phyloP scores from a whole-genome alignment of 2,797 vertebrate species.

The Thunnus albacares region DNA sequence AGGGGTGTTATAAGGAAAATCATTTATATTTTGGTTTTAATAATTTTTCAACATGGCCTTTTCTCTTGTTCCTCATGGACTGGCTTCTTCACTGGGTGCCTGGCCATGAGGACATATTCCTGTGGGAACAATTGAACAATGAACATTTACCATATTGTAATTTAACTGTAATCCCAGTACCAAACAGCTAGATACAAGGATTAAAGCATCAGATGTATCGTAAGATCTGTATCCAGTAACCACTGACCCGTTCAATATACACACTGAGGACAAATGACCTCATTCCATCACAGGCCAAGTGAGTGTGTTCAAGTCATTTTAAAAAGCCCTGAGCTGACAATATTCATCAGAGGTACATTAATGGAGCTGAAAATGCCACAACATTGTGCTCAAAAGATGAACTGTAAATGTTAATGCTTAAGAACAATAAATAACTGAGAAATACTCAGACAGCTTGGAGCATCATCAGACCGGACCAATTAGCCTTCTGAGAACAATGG shows the following conservation, averaged over 20 bases:
- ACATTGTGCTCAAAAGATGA: constrained; percentile 27
- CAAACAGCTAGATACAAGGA: background rate
- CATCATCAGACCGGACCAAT: constrained; percentile 29
- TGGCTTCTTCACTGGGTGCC: background rate
- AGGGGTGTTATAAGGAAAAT: constrained; percentile 23
- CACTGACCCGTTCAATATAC: background rate
- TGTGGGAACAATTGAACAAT: background rate
- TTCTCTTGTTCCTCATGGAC: background rate
- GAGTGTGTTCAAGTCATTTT: constrained; percentile 32
- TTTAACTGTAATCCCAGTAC: background rate
- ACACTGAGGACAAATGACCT: constrained; percentile 26
- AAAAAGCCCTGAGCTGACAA: constrained; percentile 31
- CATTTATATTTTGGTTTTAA: constrained; percentile 37
- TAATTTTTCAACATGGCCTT: constrained; percentile 6
- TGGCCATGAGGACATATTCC: background rate
- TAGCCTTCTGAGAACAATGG: constrained; percentile 47
- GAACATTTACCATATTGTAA: background rate
- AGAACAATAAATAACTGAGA: constrained; percentile 42
- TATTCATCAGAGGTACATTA: constrained; percentile 19
- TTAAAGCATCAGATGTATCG: constrained; percentile 5
- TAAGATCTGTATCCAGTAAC: constrained; percentile 22
- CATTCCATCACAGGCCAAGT: constrained; percentile 1
- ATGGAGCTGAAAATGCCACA: constrained; percentile 47
- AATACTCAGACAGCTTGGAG: constrained; percentile 38
- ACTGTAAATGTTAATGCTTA: constrained; percentile 55